phyloP scores from a whole-genome alignment of 2,888 invertebrate genomes.

The Drosophila tanythrix region DNA sequence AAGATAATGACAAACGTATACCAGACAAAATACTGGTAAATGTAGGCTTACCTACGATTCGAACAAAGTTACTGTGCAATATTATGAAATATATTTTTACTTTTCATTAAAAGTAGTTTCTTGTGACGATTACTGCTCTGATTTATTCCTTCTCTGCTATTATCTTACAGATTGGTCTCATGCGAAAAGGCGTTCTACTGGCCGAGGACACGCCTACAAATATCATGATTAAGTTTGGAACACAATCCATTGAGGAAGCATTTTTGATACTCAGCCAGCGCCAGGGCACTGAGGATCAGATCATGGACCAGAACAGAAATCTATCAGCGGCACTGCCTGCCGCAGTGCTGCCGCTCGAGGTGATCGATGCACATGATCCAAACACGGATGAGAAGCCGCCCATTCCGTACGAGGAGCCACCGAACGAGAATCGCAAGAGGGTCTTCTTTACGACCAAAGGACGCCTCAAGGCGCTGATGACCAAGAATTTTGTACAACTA shows the following conservation, averaged over 20 bases:
- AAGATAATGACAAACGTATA: too few species aligned
- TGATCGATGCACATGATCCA: constrained; percentile 74
- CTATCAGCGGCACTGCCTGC: constrained; percentile 57
- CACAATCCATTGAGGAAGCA: constrained; percentile 93
- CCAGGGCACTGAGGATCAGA: constrained; percentile 84
- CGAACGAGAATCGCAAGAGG: constrained; percentile 76
- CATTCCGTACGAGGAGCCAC: constrained; percentile 54
- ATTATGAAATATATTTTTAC: neutral
- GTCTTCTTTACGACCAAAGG: constrained; percentile 84
- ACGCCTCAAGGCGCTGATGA: constrained; percentile 88
- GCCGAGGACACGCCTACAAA: constrained; percentile 93
- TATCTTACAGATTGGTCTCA: constrained; percentile 91
- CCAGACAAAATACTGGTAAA: too few species aligned
- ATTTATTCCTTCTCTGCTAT: constrained; percentile 7
- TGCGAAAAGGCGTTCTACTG: constrained; percentile 93
- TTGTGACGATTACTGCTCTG: neutral
- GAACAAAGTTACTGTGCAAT: neutral
- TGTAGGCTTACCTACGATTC: too few species aligned
- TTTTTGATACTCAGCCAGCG: constrained; percentile 92
- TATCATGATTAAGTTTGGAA: constrained; percentile 89
- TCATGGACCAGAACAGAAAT: constrained; percentile 53
- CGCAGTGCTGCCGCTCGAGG: constrained; percentile 74
- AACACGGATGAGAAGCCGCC: constrained; percentile 63
- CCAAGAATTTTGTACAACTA: constrained; percentile 90
- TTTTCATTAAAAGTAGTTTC: neutral